Percentiles rank a stretch among this genome's conserved stretches.
Evolutionary conservation across 2,888 invertebrate genomes (phyloP).

Genomic region (Ptilodon capucinus): DNA sequence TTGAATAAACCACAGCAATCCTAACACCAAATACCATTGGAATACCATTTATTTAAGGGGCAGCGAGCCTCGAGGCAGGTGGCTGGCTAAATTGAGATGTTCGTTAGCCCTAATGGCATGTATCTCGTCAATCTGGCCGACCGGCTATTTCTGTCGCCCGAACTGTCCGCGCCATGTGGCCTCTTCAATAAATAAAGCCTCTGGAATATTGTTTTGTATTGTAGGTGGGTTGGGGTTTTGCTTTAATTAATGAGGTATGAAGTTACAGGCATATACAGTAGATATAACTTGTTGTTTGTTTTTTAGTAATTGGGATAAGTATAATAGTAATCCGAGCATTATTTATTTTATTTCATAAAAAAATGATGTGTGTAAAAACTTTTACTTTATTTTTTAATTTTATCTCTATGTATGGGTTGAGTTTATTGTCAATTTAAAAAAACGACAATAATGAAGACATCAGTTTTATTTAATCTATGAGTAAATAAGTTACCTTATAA

Average conservation of each 20-base stretch:
- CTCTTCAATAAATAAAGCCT: constrained; percentile 24
- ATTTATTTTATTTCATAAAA: no score
- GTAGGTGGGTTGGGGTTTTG: background rate
- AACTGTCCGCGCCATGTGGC: background rate
- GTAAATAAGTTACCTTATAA: no score
- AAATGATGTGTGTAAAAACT: no score
- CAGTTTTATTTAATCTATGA: no score
- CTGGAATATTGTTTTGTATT: background rate
- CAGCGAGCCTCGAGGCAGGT: constrained; percentile 37
- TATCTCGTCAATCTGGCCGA: constrained; percentile 49
- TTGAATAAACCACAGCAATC: constrained; percentile 4
- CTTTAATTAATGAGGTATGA: background rate
- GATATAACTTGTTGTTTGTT: no score
- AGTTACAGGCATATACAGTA: background rate
- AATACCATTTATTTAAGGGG: constrained; percentile 38
- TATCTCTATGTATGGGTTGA: no score
- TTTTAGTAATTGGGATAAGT: no score
- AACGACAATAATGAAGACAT: no score
- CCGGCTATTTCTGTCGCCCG: constrained; percentile 47
- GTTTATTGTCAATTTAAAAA: no score
- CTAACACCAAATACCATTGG: constrained; percentile 28
- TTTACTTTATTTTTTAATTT: no score
- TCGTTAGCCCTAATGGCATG: constrained; percentile 62
- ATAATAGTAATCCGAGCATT: no score
- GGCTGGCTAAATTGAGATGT: constrained; percentile 61